Base-by-base conservation (phyloP, 2,888 invertebrate genomes). In the Agonopterix arenella region DNA sequence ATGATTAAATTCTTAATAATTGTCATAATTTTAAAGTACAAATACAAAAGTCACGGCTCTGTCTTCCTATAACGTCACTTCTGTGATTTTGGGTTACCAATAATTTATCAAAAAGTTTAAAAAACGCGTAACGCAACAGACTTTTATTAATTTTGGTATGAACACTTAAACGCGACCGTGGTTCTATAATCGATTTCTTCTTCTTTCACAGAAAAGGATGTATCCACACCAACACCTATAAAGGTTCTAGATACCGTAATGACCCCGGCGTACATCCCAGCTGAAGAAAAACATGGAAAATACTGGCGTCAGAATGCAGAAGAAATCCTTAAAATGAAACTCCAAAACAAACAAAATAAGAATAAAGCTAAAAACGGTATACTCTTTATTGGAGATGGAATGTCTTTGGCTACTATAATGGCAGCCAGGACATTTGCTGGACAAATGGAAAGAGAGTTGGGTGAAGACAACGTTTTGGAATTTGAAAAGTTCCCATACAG, bases 401-500 rank as follows among this genome's bases (percentile, higher is more conserved):
- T 96, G 95, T 94, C 94, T 0, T 72, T 95, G 45, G 90, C 94
- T 0, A 95, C 95, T 0, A 75, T 95, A 11, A 92, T 93, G 65
- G 95, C 94, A 0, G 91, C 94, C 0, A 89, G 95, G 59, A 92
- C 92, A 0, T 93, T 92, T 64, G 89, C 90, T 42, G 94, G 94
- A 0, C 93, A 94, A 66, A 64, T 90, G 54, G 78, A 89, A 1
- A 73, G 75, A 1, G 76, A 78, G 2, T 60, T 85, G 8, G 94
- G 94, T 0, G 94, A 95, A 73, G 93, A 93, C 46, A 85, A 88
- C 0, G 69, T 88, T 2, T 73, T 95, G 43, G 86, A 90, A 37
- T 95, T 94, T 65, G 95, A 95, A 68, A 84, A 84, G 51, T 94
- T 95, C 61, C 94, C 94, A 0, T 88, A 92, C 54, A 78, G 90